Evolutionary conservation across 1,140 invertebrate genomes (phyloP), one percentile per base, ranked within the genome.

Genomic region (Lordiphosa stackelbergi): DNA sequence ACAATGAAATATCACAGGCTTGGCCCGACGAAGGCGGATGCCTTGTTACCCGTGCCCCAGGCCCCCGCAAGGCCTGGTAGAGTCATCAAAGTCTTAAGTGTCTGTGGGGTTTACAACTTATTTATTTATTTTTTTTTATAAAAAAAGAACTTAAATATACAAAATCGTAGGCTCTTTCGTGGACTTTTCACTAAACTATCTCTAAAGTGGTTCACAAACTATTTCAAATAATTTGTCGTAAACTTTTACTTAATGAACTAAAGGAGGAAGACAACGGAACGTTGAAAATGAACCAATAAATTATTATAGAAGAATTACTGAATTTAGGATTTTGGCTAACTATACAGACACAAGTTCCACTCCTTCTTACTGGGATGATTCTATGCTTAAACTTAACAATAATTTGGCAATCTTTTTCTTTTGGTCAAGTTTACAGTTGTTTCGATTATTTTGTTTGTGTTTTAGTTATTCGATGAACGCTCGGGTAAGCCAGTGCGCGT

Each of bases 1-100:
- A 86, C 85, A 86, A 86, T 86, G 85, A 86, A 86, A 86, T 86
- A 86, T 85, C 83, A 77, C 63, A 66, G 73, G 54, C 38, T 10
- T 9, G 52, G 57, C 43, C 49, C 46, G 40, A 51, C 37, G 28
- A 53, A 38, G 48, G 22, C 41, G 19, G 35, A 28, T 37, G 35
- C 36, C 24, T n/a, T 36, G 13, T 31, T 34, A 46, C 28, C 37
- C 36, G 40, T 49, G 37, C 10, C 58, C 38, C 11, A 40, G 3
- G 1, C 10, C 10, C 37, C 10, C 31, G 12, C 31, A 9, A 11
- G 13, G 22, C 47, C 47, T 66, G 69, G 73, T 81, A 81, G 56
- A 79, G 74, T 62, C 74, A 75, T 79, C 74, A 79, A 74, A 47
- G 70, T 63, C 55, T 52, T 57, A 36, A 61, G 34, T 56, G 54